Evolutionary conservation across 2,888 invertebrate genomes (phyloP).

Genomic region (Nomada flava): DNA sequence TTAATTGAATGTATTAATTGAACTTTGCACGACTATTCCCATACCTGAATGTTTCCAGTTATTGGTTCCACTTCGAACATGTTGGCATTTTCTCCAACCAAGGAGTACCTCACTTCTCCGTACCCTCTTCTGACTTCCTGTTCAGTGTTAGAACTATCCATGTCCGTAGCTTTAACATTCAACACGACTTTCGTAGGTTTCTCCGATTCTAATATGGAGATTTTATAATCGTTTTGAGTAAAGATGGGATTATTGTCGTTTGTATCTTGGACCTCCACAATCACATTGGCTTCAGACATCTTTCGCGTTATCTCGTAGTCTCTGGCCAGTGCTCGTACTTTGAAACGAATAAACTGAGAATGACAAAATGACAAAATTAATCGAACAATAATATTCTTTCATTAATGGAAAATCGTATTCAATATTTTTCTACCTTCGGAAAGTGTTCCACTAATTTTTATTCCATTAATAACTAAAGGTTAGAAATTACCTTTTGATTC

Average conservation of each 20-base stretch:
- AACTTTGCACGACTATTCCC: slow-evolving; percentile 23
- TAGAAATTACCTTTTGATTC: slow-evolving; percentile 85
- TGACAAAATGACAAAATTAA: not conserved
- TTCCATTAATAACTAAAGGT: too few species aligned
- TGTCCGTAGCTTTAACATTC: slow-evolving; percentile 89
- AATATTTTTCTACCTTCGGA: not conserved
- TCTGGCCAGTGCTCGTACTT: slow-evolving; percentile 84
- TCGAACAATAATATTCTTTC: not conserved
- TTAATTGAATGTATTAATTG: not conserved
- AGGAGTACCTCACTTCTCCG: slow-evolving; percentile 89
- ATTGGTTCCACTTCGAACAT: slow-evolving; percentile 89
- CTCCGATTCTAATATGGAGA: slow-evolving; percentile 89
- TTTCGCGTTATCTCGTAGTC: slow-evolving; percentile 84
- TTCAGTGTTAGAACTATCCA: slow-evolving; percentile 87
- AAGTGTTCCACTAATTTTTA: too few species aligned
- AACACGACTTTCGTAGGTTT: slow-evolving; percentile 88
- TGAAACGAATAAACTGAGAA: slow-evolving; percentile 83
- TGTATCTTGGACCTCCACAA: slow-evolving; percentile 89
- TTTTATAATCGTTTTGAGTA: slow-evolving; percentile 88
- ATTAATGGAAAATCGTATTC: not conserved
- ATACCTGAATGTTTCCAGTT: slow-evolving; percentile 88
- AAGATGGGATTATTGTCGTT: slow-evolving; percentile 93
- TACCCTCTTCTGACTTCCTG: slow-evolving; percentile 86
- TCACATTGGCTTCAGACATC: slow-evolving; percentile 88
- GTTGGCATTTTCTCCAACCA: slow-evolving; percentile 90